Conservation (phyloP, 2,888 invertebrate species). For the Pemphredon lugubris region DNA sequence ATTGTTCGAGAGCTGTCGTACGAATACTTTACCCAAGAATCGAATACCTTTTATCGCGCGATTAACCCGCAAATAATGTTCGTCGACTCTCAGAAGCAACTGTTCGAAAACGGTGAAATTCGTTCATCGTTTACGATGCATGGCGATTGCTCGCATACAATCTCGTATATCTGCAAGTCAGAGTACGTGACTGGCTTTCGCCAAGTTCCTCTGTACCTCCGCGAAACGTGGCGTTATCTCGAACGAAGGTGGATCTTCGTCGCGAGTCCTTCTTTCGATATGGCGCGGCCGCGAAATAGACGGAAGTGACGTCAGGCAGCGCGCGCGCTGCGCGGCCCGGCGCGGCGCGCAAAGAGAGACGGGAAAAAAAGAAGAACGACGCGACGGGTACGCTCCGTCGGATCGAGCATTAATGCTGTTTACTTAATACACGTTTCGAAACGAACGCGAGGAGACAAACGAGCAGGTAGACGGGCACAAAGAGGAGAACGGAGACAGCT, state of each 20-base stretch:
- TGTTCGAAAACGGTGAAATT: slow-evolving; percentile 21
- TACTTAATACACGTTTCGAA: slow-evolving; percentile 63
- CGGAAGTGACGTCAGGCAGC: slow-evolving; percentile 41
- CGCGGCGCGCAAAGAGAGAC: neutral
- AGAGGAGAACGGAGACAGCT: slow-evolving; percentile 70
- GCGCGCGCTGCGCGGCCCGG: too few relatives aligned
- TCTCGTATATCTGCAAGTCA: slow-evolving; percentile 53
- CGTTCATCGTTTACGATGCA: slow-evolving; percentile 35
- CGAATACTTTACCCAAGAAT: too few relatives aligned
- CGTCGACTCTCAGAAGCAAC: slow-evolving; percentile 3
- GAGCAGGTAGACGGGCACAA: slow-evolving; percentile 69
- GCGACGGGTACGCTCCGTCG: slow-evolving; percentile 13
- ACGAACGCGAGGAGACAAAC: slow-evolving; percentile 69
- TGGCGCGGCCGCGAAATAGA: slow-evolving; percentile 24
- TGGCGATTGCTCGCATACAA: slow-evolving; percentile 28
- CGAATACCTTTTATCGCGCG: too few relatives aligned
- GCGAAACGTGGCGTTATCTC: slow-evolving; percentile 17
- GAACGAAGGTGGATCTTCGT: slow-evolving; percentile 18
- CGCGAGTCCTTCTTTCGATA: slow-evolving; percentile 21
- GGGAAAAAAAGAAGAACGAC: slow-evolving; percentile 13
- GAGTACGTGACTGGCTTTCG: slow-evolving; percentile 40
- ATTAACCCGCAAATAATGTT: slow-evolving; percentile 26
- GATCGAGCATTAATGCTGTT: slow-evolving; percentile 72
- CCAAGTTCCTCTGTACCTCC: slow-evolving; percentile 1
- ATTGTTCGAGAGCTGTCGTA: too few relatives aligned